phyloP scores from a whole-genome alignment of 2,113 vertebrate species.

The Trinectes maculatus region DNA sequence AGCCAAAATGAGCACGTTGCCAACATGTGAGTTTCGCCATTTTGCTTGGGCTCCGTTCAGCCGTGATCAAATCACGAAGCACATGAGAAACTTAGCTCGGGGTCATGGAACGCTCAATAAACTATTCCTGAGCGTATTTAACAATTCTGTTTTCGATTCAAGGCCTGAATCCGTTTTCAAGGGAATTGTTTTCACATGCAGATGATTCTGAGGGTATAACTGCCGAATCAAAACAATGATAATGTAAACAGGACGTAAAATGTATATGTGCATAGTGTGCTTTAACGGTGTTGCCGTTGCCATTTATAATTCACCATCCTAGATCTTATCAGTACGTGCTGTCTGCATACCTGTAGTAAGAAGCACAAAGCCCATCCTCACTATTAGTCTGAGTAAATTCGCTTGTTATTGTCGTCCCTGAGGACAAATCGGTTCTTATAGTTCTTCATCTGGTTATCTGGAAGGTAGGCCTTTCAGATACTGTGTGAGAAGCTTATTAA shows the following conservation, averaged over 20 bases:
- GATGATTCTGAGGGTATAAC: constrained; percentile 5
- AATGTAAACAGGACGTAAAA: neutral
- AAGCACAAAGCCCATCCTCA: neutral
- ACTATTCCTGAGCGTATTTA: constrained; percentile 45
- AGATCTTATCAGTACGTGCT: no score
- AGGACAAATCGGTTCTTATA: neutral
- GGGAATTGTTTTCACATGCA: constrained; percentile 21
- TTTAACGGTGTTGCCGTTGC: neutral
- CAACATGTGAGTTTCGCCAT: constrained; percentile 16
- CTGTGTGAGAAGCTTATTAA: neutral
- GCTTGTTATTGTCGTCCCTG: neutral
- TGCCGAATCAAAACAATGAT: neutral
- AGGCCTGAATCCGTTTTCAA: constrained; percentile 16
- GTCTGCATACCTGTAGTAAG: neutral
- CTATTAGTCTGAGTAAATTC: neutral
- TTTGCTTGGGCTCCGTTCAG: constrained; percentile 28
- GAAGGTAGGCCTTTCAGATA: neutral
- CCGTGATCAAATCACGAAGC: constrained; percentile 64
- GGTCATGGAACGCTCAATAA: constrained; percentile 40
- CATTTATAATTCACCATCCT: neutral
- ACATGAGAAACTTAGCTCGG: constrained; percentile 55
- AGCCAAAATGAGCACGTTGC: constrained; percentile 12
- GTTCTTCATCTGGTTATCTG: neutral
- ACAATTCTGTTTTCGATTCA: constrained; percentile 54
- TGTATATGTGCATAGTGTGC: neutral